Percentiles rank a stretch among this genome's conserved stretches.
Conservation (phyloP, 2,888 invertebrate genomes). For the Gerris lacustris region DNA sequence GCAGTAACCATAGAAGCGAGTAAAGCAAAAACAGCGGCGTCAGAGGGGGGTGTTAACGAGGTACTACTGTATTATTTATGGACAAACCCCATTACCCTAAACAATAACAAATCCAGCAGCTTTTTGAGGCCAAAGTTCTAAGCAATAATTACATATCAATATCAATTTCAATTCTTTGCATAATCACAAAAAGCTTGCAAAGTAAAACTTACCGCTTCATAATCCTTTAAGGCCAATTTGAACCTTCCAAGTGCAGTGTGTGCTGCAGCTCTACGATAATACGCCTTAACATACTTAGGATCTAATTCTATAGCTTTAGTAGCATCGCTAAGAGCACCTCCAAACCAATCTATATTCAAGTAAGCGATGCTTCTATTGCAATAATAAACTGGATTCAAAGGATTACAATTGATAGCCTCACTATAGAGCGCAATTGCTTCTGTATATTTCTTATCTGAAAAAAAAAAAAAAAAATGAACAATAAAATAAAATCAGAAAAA, state of each 20-base stretch:
- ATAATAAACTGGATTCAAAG: slow-evolving; percentile 73
- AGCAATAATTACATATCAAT: too few relatives aligned
- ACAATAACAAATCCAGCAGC: too few relatives aligned
- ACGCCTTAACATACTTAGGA: slow-evolving; percentile 84
- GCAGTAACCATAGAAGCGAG: too few relatives aligned
- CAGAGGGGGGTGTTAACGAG: too few relatives aligned
- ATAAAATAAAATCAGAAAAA: too few relatives aligned
- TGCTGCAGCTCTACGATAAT: slow-evolving; percentile 90
- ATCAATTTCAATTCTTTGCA: too few relatives aligned
- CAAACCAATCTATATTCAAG: slow-evolving; percentile 86
- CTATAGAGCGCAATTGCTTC: slow-evolving; percentile 74
- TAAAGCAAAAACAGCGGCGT: too few relatives aligned
- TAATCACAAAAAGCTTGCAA: too few relatives aligned
- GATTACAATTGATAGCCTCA: slow-evolving; percentile 64
- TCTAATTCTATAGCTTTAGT: slow-evolving; percentile 82
- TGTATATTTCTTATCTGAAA: slow-evolving; percentile 79
- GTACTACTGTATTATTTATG: too few relatives aligned
- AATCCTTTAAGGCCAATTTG: slow-evolving; percentile 90
- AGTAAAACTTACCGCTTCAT: slow-evolving; percentile 67
- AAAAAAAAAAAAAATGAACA: slow-evolving; percentile 34
- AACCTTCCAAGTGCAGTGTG: slow-evolving; percentile 97
- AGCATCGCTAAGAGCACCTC: slow-evolving; percentile 86
- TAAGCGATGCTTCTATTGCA: slow-evolving; percentile 94
- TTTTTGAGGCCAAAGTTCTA: too few relatives aligned
- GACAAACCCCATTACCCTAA: too few relatives aligned